phyloP scores from a whole-genome alignment of 2,888 invertebrate species.

The Acrocyrtus sp. region DNA sequence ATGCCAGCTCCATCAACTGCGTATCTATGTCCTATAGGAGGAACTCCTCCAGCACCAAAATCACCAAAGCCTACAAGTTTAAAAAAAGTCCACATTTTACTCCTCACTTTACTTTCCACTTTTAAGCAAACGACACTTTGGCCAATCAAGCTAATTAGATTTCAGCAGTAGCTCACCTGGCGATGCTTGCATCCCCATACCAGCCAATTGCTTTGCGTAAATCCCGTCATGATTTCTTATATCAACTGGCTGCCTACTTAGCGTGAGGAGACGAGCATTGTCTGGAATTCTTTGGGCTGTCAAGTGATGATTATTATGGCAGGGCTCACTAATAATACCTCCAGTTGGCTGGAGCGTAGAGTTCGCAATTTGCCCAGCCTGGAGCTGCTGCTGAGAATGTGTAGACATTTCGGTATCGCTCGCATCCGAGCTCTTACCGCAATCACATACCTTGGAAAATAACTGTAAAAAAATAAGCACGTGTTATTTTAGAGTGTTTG shows the following conservation, averaged over 20 bases:
- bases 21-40: slow-evolving; percentile 55
- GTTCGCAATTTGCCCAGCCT: slow-evolving; percentile 52
- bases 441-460: slow-evolving; percentile 63
- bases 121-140: no score
- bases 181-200: slow-evolving; percentile 61
- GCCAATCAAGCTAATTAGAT: no score
- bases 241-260: slow-evolving; percentile 60
- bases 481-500: no score
- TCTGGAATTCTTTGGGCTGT: slow-evolving; percentile 60
- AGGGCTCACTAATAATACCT: slow-evolving; percentile 52
- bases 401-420: slow-evolving; percentile 64
- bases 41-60: slow-evolving; percentile 46
- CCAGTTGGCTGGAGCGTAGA: slow-evolving; percentile 45
- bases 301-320: slow-evolving; percentile 62
- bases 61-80: slow-evolving; percentile 42
- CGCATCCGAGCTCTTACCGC: slow-evolving; percentile 62
- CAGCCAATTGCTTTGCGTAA: slow-evolving; percentile 62
- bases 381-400: slow-evolving; percentile 63
- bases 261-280: slow-evolving; percentile 57
- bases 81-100: not conserved
- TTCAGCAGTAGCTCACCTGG: no score
- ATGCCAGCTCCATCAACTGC: slow-evolving; percentile 55
- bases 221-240: slow-evolving; percentile 61
- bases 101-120: no score
- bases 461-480: slow-evolving; percentile 52